Conservation (phyloP, 2,113 vertebrate genomes). For the Colistium nudipinnis region DNA sequence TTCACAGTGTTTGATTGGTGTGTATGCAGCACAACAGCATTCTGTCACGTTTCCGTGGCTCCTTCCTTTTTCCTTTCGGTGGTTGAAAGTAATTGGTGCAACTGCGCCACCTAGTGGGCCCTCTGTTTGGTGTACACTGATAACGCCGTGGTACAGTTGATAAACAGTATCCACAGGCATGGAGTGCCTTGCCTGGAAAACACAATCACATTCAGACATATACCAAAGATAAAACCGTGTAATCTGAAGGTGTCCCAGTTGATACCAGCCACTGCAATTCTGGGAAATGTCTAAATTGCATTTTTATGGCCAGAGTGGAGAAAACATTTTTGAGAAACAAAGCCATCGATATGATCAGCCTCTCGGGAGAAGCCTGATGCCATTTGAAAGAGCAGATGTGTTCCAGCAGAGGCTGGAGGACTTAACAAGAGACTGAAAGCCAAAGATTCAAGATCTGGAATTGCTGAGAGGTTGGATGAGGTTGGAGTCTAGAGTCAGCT, state of each 20-base stretch:
- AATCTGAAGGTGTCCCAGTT: not conserved
- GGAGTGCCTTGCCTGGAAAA: not conserved
- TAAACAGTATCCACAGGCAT: not conserved
- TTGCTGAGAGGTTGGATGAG: too few species aligned
- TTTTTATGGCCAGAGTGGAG: not conserved
- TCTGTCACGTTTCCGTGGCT: not conserved
- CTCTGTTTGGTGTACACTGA: not conserved
- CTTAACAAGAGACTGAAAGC: too few species aligned
- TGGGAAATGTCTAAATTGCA: not conserved
- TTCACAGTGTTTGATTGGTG: not conserved
- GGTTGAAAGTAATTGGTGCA: not conserved
- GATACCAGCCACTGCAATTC: not conserved
- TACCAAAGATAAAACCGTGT: not conserved
- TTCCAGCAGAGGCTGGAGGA: not conserved
- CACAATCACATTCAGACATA: not conserved
- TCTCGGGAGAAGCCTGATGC: not conserved
- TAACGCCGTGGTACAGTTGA: not conserved
- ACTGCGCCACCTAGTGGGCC: constrained; percentile 27
- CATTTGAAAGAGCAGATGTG: not conserved
- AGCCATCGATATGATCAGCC: not conserved
- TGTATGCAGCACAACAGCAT: not conserved
- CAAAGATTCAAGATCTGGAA: too few species aligned
- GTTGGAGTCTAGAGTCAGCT: too few species aligned
- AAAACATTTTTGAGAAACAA: not conserved
- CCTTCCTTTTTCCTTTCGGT: not conserved